These are phyloP conservation scores for Melanostoma mellinum DNA, from an alignment of 2,888 invertebrate species.

Conservation along the genomic window DNA sequence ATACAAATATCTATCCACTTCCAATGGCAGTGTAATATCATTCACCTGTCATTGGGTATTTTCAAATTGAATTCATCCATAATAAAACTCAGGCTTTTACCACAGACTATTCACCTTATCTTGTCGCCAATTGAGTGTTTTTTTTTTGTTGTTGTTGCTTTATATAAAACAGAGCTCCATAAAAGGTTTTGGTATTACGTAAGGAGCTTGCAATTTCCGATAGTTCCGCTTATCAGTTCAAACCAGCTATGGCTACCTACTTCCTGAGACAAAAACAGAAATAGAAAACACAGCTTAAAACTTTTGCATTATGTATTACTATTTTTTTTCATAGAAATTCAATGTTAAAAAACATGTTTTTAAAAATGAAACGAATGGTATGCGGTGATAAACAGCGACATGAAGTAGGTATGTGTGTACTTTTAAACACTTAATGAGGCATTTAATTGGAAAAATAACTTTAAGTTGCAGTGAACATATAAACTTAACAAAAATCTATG, in stretches of 20 bases:
- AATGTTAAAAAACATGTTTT: neutral
- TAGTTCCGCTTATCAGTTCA: conserved; percentile 52
- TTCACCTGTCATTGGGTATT: conserved; percentile 9
- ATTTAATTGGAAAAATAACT: conserved; percentile 42
- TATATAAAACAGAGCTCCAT: conserved; percentile 16
- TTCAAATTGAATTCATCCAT: conserved; percentile 1
- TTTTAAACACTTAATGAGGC: conserved; percentile 51
- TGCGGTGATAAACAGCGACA: conserved; percentile 30
- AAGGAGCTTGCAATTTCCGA: conserved; percentile 36
- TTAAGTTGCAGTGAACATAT: neutral
- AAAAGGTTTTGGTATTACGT: conserved; percentile 30
- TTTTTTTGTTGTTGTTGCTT: neutral
- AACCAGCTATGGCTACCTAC: neutral
- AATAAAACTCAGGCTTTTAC: neutral
- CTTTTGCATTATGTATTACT: neutral
- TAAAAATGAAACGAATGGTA: conserved; percentile 7
- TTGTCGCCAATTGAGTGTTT: conserved; percentile 7
- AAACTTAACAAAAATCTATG: conserved; percentile 24
- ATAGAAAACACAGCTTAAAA: neutral
- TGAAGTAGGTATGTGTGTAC: conserved; percentile 31
- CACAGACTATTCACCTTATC: conserved; percentile 28
- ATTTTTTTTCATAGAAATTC: neutral
- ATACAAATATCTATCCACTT: conserved; percentile 13
- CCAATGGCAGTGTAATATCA: conserved; percentile 8
- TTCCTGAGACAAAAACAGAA: conserved; percentile 22